Conservation (phyloP, 2,113 vertebrate genomes). For the Cynopterus brachyotis region DNA sequence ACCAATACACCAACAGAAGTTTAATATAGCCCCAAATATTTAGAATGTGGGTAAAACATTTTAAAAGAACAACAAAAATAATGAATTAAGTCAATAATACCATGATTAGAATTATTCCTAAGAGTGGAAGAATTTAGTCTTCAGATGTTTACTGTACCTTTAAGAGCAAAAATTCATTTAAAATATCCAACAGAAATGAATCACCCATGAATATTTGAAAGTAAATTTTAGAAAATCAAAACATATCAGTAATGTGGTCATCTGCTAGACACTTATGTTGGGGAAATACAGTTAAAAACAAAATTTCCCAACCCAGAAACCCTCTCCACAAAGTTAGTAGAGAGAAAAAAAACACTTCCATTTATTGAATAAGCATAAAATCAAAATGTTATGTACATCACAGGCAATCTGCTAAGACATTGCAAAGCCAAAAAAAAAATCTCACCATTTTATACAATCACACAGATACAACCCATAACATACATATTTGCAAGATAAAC, state of each 20-base stretch:
- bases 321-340: not conserved
- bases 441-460: not conserved
- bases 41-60: not conserved
- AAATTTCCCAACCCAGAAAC: not conserved
- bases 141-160: not conserved
- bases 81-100: not conserved
- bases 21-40: not conserved
- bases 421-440: not conserved
- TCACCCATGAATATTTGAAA: not conserved
- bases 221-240: not conserved
- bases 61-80: not conserved
- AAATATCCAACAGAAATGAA: not conserved
- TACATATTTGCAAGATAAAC: not conserved
- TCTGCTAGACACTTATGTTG: not conserved
- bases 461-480: not conserved
- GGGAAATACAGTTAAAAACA: not conserved
- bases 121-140: not conserved
- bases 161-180: not conserved
- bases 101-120: not conserved
- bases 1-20: not conserved
- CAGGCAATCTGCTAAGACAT: not conserved
- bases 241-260: not conserved
- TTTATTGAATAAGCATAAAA: not conserved
- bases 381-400: not conserved
- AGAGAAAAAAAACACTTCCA: not conserved